Evolutionary conservation across 2,888 invertebrate genomes (phyloP).

Genomic region (Tupiocoris notatus): DNA sequence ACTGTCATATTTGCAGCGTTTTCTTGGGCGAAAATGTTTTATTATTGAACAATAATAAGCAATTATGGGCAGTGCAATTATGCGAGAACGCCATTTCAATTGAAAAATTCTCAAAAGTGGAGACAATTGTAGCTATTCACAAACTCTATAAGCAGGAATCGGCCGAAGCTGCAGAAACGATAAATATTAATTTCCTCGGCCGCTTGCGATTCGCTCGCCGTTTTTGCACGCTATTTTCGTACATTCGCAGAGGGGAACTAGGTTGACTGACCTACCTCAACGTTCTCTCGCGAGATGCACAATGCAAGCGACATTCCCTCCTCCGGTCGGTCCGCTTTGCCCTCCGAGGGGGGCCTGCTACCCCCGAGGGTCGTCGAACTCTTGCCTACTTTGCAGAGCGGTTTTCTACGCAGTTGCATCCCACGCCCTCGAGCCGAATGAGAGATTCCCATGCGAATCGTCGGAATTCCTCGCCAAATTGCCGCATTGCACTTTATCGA

Average conservation of each 20-base stretch:
- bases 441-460: background rate
- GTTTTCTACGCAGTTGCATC: constrained; percentile 26
- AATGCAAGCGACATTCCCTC: constrained; percentile 22
- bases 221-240: constrained; percentile 19
- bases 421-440: background rate
- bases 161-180: too few relatives aligned
- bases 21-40: too few relatives aligned
- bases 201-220: too few relatives aligned
- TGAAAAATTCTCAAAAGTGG: too few relatives aligned
- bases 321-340: background rate
- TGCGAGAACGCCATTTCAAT: too few relatives aligned
- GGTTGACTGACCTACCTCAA: constrained; percentile 32
- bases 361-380: constrained; percentile 5
- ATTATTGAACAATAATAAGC: too few relatives aligned
- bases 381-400: background rate
- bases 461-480: background rate
- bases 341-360: constrained; percentile 5
- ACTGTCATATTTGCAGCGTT: too few relatives aligned
- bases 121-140: too few relatives aligned
- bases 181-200: too few relatives aligned
- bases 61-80: too few relatives aligned
- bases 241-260: constrained; percentile 6
- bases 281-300: constrained; percentile 14
- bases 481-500: too few relatives aligned
- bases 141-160: too few relatives aligned